Percentiles rank a stretch among this genome's conserved stretches.
phyloP scores from a whole-genome alignment of 2,888 invertebrate genomes.

The Sipha maydis region DNA sequence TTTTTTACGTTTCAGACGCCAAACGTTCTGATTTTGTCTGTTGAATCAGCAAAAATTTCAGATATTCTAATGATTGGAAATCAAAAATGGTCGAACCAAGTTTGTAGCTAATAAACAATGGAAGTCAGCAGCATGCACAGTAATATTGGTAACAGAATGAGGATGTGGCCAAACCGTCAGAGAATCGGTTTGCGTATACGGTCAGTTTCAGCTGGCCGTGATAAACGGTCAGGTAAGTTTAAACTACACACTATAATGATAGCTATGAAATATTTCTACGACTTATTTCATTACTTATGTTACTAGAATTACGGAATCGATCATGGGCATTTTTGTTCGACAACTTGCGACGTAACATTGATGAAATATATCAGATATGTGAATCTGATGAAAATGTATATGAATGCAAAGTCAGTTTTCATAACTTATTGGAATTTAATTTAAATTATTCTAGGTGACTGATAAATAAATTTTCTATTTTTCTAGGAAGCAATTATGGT shows the following conservation, averaged over 20 bases:
- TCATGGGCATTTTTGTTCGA: slow-evolving; percentile 97
- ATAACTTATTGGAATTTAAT: background rate
- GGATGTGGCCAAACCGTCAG: slow-evolving; percentile 58
- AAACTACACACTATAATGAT: background rate
- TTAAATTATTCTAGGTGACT: background rate
- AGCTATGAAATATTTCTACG: background rate
- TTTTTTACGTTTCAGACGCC: background rate
- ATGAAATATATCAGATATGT: slow-evolving; percentile 95
- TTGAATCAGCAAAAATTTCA: background rate
- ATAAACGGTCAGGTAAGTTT: slow-evolving; percentile 77
- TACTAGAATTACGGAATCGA: slow-evolving; percentile 81
- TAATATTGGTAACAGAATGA: slow-evolving; percentile 46
- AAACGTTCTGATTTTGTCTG: background rate
- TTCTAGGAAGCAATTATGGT: slow-evolving; percentile 92
- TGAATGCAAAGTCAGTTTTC: slow-evolving; percentile 76
- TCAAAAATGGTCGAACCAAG: background rate
- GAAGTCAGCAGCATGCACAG: slow-evolving; percentile 44
- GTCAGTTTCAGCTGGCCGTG: slow-evolving; percentile 87
- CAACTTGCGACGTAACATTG: slow-evolving; percentile 90
- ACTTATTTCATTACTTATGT: background rate
- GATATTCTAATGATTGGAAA: background rate
- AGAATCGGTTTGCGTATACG: slow-evolving; percentile 71
- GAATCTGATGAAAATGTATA: slow-evolving; percentile 92
- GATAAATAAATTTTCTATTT: slow-evolving; percentile 6
- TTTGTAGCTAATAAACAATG: slow-evolving; percentile 5